These are phyloP conservation scores for Lobophora halterata DNA, from an alignment of 2,888 invertebrate species.

Conservation along the genomic window DNA sequence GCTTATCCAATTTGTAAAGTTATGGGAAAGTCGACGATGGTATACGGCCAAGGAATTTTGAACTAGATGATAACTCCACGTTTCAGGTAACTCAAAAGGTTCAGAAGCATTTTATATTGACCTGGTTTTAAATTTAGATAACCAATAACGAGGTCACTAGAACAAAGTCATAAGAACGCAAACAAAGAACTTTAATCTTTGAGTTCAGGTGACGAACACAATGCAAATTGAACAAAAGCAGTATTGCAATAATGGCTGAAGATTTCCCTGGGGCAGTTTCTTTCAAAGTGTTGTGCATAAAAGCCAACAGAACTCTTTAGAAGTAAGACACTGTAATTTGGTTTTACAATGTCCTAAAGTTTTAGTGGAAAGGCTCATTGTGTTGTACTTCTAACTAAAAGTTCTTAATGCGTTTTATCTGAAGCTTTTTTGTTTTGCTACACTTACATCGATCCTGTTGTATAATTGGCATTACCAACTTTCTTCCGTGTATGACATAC, in stretches of 20 bases:
- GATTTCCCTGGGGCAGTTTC: constrained; percentile 16
- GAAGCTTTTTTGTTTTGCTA: too few species aligned
- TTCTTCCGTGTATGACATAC: too few species aligned
- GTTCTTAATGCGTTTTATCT: too few species aligned
- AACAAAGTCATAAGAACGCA: not conserved
- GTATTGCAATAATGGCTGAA: constrained; percentile 13
- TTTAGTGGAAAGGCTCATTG: too few species aligned
- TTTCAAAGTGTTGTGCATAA: constrained; percentile 7
- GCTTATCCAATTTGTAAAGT: constrained; percentile 65
- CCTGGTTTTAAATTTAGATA: too few species aligned
- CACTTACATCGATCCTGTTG: too few species aligned
- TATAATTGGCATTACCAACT: too few species aligned
- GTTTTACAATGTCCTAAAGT: too few species aligned
- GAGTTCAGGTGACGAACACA: constrained; percentile 8
- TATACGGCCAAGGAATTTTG: constrained; percentile 1
- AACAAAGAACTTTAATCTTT: constrained; percentile 1
- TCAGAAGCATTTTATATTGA: too few species aligned
- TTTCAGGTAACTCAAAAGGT: too few species aligned
- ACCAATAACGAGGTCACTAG: not conserved
- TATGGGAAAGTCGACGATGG: constrained; percentile 33
- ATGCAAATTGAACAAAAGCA: constrained; percentile 17
- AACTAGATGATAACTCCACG: not conserved
- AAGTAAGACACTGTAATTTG: constrained; percentile 1
- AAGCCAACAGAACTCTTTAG: constrained; percentile 1
- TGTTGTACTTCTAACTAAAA: too few species aligned